phyloP scores from a whole-genome alignment of 1,140 invertebrate species.

The Anastrepha ludens region DNA sequence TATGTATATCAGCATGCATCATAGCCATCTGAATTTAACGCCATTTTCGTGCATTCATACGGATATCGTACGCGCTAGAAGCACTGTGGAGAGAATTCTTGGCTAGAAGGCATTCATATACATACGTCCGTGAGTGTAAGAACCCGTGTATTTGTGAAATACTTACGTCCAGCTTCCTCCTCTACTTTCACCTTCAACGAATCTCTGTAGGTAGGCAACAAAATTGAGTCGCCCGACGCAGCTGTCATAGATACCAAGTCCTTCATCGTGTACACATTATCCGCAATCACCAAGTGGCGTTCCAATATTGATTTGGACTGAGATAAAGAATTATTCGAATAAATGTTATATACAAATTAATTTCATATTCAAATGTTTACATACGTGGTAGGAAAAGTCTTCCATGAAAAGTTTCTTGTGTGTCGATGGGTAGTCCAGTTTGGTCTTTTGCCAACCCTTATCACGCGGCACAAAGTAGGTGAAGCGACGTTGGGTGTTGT shows the following conservation, averaged over 20 bases:
- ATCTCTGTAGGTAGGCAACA: slow-evolving; percentile 82
- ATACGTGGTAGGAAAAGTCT: slow-evolving; percentile 87
- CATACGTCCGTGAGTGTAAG: too few species aligned
- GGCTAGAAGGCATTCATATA: too few species aligned
- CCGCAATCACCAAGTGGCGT: slow-evolving; percentile 85
- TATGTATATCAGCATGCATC: background rate
- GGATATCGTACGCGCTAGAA: background rate
- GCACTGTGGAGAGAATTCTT: too few species aligned
- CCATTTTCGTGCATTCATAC: background rate
- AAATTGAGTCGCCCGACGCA: slow-evolving; percentile 78
- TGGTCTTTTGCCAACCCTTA: slow-evolving; percentile 87
- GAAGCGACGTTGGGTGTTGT: slow-evolving; percentile 85
- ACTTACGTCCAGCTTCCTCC: slow-evolving; percentile 86
- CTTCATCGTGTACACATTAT: slow-evolving; percentile 84
- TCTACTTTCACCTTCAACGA: slow-evolving; percentile 81
- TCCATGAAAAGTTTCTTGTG: slow-evolving; percentile 90
- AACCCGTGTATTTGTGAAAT: slow-evolving; percentile 23
- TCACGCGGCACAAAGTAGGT: slow-evolving; percentile 95
- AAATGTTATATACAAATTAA: background rate
- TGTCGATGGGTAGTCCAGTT: slow-evolving; percentile 82
- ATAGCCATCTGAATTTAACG: background rate
- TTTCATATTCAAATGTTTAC: slow-evolving; percentile 60
- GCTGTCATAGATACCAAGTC: slow-evolving; percentile 81
- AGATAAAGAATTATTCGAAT: slow-evolving; percentile 61
- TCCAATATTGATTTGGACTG: slow-evolving; percentile 87